Conservation (phyloP, 2,113 vertebrate genomes). For the Pterophyllum scalare region DNA sequence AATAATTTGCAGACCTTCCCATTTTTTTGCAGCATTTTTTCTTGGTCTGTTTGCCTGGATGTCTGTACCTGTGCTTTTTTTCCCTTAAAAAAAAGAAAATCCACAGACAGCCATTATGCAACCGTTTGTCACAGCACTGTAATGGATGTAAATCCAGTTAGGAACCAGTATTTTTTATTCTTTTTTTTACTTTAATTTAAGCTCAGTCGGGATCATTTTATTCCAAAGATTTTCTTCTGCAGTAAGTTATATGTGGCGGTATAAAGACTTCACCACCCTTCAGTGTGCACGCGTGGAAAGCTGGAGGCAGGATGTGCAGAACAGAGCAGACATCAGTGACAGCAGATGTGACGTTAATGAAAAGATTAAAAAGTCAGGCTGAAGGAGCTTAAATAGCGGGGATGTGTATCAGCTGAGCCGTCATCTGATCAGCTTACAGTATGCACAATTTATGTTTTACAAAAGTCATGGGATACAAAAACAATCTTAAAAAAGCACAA, state of each 20-base stretch:
- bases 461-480: background rate
- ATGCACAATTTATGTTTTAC: background rate
- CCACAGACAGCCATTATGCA: background rate
- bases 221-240: background rate
- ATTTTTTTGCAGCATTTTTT: too few relatives aligned
- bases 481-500: background rate
- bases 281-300: background rate
- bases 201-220: background rate
- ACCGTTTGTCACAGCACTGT: background rate
- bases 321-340: background rate
- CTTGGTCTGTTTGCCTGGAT: background rate
- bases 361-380: background rate
- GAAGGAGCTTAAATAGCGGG: background rate
- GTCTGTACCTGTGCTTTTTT: background rate
- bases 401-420: background rate
- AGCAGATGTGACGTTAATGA: background rate
- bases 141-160: background rate
- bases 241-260: too few relatives aligned
- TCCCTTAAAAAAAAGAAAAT: background rate
- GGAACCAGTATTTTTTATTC: rapidly evolving
- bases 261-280: background rate
- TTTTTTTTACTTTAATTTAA: background rate
- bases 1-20: too few relatives aligned
- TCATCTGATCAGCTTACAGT: too few relatives aligned
- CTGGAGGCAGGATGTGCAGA: background rate